Conservation (phyloP, 2,797 vertebrate genomes). For the Falco rusticolus region DNA sequence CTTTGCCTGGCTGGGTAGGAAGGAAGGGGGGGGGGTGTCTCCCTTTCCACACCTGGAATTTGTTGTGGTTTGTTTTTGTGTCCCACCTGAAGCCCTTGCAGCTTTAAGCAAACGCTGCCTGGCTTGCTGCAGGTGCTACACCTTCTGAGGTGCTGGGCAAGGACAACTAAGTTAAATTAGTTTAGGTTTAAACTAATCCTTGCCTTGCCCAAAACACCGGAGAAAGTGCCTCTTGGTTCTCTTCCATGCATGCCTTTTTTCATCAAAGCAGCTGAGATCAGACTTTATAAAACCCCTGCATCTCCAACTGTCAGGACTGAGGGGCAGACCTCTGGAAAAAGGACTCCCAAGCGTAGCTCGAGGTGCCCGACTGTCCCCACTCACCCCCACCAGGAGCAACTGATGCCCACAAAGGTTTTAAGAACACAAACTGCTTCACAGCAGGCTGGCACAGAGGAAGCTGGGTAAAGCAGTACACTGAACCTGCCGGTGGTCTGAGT, state of each 20-base stretch:
- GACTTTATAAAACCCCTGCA: neutral
- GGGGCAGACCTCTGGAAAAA: neutral
- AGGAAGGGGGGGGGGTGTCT: neutral
- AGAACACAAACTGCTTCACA: constrained; percentile 28
- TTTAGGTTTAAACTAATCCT: neutral
- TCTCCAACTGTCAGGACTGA: constrained; percentile 18
- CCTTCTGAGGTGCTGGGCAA: neutral
- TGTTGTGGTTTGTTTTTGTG: neutral
- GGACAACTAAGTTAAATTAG: neutral
- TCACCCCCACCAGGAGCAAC: constrained; percentile 16
- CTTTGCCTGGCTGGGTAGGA: neutral
- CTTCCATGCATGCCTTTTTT: neutral
- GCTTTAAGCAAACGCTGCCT: neutral
- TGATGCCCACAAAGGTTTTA: constrained; percentile 1
- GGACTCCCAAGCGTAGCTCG: neutral
- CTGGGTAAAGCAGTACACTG: neutral
- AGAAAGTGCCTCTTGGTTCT: neutral
- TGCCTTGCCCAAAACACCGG: neutral
- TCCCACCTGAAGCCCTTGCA: neutral
- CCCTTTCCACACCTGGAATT: neutral
- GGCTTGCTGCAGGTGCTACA: neutral
- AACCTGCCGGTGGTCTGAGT: neutral
- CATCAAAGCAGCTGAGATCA: neutral
- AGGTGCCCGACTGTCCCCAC: constrained; percentile 2
- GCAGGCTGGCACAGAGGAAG: neutral